Percentiles rank a stretch among this genome's conserved stretches.
Conservation (phyloP, 2,113 vertebrate genomes). For the Rhea americana region DNA sequence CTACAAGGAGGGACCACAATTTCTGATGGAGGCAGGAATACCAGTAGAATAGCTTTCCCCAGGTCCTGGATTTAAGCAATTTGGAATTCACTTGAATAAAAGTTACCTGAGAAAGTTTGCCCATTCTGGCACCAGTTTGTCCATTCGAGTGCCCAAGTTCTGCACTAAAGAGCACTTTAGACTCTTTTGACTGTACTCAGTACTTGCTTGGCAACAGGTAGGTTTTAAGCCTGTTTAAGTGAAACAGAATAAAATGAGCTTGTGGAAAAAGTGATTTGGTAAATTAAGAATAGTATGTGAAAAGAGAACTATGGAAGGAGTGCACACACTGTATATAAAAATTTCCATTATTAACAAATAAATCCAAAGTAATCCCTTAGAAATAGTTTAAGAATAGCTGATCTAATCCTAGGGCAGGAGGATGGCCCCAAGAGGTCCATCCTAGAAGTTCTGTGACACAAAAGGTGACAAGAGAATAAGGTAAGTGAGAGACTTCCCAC, state of each 20-base stretch:
- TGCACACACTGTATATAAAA: not conserved
- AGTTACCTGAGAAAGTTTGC: not conserved
- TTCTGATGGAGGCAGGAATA: not conserved
- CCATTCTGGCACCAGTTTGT: not conserved
- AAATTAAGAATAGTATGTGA: not conserved
- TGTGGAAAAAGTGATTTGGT: not conserved
- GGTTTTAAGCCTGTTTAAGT: not conserved
- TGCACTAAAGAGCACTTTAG: not conserved
- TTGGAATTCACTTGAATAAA: not conserved
- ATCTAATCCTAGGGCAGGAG: not conserved
- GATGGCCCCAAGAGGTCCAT: not conserved
- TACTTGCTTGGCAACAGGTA: not conserved
- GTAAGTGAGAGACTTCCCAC: not conserved
- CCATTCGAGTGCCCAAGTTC: not conserved
- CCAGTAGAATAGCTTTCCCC: not conserved
- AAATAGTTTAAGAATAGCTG: not conserved
- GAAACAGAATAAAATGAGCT: not conserved
- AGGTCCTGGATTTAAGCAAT: not conserved
- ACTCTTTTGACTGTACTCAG: not conserved
- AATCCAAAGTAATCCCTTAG: not conserved
- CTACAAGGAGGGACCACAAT: not conserved
- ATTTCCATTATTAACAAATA: not conserved
- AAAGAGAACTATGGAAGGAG: not conserved
- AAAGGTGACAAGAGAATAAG: not conserved
- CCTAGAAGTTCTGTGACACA: not conserved